Conservation (phyloP, 2,888 invertebrate species). For the Phaedon cochleariae region DNA sequence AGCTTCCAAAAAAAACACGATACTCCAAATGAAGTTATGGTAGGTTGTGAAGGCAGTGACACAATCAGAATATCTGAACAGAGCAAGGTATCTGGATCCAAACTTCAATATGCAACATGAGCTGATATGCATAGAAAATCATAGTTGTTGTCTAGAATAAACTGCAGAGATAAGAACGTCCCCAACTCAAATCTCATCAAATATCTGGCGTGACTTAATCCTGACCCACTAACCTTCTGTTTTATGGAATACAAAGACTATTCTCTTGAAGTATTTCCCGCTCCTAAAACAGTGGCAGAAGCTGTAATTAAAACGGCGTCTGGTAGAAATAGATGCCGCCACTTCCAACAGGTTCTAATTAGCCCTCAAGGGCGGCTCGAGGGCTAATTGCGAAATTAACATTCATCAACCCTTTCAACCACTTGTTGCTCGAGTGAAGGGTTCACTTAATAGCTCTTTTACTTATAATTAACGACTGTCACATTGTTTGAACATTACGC, state of each 20-base stretch:
- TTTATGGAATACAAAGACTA: not conserved
- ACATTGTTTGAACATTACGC: constrained; percentile 46
- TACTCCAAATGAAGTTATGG: too few relatives aligned
- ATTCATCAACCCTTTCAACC: constrained; percentile 52
- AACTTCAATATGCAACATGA: too few relatives aligned
- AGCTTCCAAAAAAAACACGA: too few relatives aligned
- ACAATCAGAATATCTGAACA: too few relatives aligned
- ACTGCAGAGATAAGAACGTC: too few relatives aligned
- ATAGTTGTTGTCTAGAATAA: too few relatives aligned
- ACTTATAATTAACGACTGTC: constrained; percentile 52
- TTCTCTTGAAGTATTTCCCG: not conserved
- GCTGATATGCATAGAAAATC: too few relatives aligned
- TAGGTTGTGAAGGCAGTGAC: too few relatives aligned
- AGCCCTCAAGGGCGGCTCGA: constrained; percentile 48
- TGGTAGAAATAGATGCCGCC: constrained; percentile 39
- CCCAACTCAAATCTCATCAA: not conserved
- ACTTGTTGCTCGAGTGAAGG: constrained; percentile 54
- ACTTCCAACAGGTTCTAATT: constrained; percentile 55
- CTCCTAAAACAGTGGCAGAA: constrained; percentile 33
- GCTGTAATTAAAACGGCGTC: constrained; percentile 39
- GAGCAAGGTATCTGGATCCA: too few relatives aligned
- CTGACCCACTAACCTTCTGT: not conserved
- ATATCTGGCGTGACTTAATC: not conserved
- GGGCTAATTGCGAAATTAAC: constrained; percentile 55
- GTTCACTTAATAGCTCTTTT: constrained; percentile 48